Evolutionary conservation across 2,888 invertebrate species (phyloP), one percentile per base, ranked within the genome.

Genomic region (Parapristionchus giblindavisi): DNA sequence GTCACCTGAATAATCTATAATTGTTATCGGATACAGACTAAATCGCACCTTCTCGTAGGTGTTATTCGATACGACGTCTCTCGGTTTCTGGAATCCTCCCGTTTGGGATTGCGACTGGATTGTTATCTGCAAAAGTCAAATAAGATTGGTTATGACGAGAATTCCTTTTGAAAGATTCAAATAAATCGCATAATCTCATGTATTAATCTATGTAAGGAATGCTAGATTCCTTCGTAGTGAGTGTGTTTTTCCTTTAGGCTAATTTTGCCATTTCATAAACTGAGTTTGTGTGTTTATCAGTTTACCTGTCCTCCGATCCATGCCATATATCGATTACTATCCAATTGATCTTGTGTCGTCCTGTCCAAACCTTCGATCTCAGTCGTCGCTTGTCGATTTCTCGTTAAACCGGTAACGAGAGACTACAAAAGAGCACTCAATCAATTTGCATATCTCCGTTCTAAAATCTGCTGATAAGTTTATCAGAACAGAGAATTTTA

Each of bases 301-400:
- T n/a, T 56, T 54, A 83, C 83, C 78, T 84, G 83, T 8, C 85
- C 85, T 2, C 85, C 85, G 21, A 85, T 68, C 85, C 85, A 85
- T 17, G 84, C 82, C 83, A 83, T 80, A 68, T 81, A 86, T 24
- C 78, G 56, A 61, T 85, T 85, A 11, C 80, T 80, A 65, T 85
- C 84, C 60, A 84, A 43, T 68, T 85, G 83, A 70, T 84, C 83
- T 43, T 79, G 75, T 29, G 77, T 77, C 1, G 77, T 81, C 54
- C 81, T 71, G 32, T 84, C 78, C 21, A 85, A 75, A 8, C 85
- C 85, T 36, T 80, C 79, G 40, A 85, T 79, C 36, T 72, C 36
- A 17, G 81, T 85, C 5, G 81, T 84, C n/a, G 78, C 81, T 65
- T 85, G 84, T n/a, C 85, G 77, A 27, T 76, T 72, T 11, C 77